phyloP scores from a whole-genome alignment of 2,888 invertebrate genomes.

The Drosophila pseudotakahashii region DNA sequence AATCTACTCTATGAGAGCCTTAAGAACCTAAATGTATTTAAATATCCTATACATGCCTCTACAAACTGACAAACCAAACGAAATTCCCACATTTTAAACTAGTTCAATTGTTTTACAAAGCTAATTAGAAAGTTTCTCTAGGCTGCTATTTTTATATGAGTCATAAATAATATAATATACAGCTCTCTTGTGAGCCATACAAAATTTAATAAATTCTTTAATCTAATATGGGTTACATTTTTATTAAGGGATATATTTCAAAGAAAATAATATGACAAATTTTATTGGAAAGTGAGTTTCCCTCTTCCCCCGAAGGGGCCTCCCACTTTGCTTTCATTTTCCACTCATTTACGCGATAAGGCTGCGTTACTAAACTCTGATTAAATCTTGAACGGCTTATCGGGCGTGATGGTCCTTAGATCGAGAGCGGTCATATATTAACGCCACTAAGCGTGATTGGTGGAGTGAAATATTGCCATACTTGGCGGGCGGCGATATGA shows the following conservation, averaged over 20 bases:
- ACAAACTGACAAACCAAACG: background rate
- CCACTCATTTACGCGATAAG: conserved; percentile 13
- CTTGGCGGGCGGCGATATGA: conserved; percentile 49
- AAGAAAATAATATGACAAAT: background rate
- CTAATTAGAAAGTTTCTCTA: conserved; percentile 6
- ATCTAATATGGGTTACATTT: background rate
- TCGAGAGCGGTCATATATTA: conserved; percentile 44
- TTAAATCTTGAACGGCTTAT: conserved; percentile 41
- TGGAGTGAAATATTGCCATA: conserved; percentile 50
- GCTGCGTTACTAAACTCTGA: conserved; percentile 24
- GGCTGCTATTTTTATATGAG: background rate
- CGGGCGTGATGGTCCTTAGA: conserved; percentile 24
- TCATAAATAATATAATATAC: background rate
- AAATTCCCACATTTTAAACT: background rate
- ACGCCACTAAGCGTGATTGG: conserved; percentile 51
- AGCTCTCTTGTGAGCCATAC: too few species aligned
- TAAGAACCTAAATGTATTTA: too few species aligned
- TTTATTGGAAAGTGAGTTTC: background rate
- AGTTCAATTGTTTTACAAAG: conserved; percentile 4
- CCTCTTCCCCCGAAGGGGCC: background rate
- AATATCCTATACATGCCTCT: too few species aligned
- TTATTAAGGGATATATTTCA: background rate
- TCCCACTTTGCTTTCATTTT: conserved; percentile 4
- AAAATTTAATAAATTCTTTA: background rate
- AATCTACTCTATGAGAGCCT: too few species aligned